Evolutionary conservation across 92 coral and sea anemone species (phyloP).

Genomic region (Nematostella vectensis): DNA sequence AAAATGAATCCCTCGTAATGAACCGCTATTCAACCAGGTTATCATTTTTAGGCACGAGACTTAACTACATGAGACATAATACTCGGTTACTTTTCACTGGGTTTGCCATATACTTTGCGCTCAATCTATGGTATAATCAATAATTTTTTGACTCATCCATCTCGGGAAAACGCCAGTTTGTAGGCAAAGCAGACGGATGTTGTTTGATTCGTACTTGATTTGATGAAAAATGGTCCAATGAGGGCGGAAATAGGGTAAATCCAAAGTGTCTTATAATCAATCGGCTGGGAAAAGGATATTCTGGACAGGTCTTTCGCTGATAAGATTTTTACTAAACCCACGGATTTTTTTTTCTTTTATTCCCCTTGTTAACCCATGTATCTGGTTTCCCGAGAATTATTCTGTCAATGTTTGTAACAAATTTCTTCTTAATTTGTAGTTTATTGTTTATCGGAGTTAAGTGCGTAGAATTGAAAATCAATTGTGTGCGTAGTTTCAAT

Average conservation of each 20-base stretch:
- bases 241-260: conserved; percentile 52
- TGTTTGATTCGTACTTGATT: conserved; percentile 12
- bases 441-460: neutral
- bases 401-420: conserved; percentile 1
- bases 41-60: neutral
- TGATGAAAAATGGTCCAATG: conserved; percentile 18
- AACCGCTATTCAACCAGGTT: neutral
- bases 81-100: no score
- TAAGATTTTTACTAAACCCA: conserved; percentile 1
- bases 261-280: conserved; percentile 14
- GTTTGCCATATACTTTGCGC: no score
- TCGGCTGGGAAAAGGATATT: conserved; percentile 14
- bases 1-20: neutral
- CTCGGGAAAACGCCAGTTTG: neutral
- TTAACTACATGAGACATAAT: no score
- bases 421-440: neutral
- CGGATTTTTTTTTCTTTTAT: no score
- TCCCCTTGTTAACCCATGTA: no score
- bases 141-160: no score
- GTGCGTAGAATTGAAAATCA: neutral
- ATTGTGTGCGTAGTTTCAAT: neutral
- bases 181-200: conserved; percentile 4
- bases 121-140: no score
- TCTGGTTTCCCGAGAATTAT: no score
- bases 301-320: conserved; percentile 2